phyloP scores from a whole-genome alignment of 1,140 invertebrate genomes.

The Chironomus tepperi region DNA sequence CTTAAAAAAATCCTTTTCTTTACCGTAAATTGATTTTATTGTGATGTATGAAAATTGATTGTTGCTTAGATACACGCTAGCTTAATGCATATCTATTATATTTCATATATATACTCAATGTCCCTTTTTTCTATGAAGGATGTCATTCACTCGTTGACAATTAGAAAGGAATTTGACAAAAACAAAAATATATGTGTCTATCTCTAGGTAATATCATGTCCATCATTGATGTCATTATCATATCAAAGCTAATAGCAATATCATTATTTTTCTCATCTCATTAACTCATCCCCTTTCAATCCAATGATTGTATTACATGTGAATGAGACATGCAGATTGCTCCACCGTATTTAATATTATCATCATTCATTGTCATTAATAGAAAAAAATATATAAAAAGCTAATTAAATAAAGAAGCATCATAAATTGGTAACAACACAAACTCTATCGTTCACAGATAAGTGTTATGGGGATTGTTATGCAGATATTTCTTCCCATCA shows the following conservation, averaged over 20 bases:
- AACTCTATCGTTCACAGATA: neutral
- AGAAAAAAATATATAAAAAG: neutral
- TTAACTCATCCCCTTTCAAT: neutral
- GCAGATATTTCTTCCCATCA: neutral
- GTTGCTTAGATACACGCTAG: too few species aligned
- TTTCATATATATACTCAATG: too few species aligned
- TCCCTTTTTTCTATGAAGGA: too few species aligned
- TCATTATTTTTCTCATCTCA: neutral
- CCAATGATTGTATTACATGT: neutral
- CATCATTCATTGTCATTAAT: conserved; percentile 14
- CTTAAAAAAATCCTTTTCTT: too few species aligned
- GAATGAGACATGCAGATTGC: neutral
- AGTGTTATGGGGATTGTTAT: too few species aligned
- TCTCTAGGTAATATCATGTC: neutral
- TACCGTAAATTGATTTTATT: too few species aligned
- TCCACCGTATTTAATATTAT: neutral
- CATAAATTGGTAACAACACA: neutral
- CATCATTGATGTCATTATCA: neutral
- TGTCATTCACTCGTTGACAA: too few species aligned
- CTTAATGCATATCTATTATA: too few species aligned
- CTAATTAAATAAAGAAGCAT: conserved; percentile 14
- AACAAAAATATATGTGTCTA: too few species aligned
- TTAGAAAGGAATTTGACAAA: too few species aligned
- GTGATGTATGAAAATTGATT: too few species aligned
- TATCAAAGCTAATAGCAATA: neutral